These are phyloP conservation scores for Percopsis transmontana DNA, from an alignment of 2,113 vertebrate genomes.

Conservation along the genomic window DNA sequence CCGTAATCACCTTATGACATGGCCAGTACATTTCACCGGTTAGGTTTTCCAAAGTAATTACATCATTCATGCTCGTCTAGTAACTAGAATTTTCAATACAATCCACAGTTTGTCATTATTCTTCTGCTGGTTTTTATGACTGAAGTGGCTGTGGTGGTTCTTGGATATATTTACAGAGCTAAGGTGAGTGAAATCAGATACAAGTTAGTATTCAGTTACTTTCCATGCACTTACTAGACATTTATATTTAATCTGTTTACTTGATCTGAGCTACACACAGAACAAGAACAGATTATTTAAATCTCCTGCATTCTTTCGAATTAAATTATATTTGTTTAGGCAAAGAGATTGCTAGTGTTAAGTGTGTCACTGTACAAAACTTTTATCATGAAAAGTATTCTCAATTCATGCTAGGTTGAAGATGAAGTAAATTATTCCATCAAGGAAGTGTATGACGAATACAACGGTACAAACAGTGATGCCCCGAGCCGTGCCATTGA, in stretches of 20 bases:
- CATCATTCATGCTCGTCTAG: background rate
- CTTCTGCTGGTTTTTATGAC: conserved; percentile 95
- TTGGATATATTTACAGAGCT: conserved; percentile 96
- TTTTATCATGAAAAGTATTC: background rate
- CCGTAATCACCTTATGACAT: too few relatives aligned
- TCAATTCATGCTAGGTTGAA: conserved; percentile 83
- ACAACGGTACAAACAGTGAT: conserved; percentile 91
- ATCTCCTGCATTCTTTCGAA: too few relatives aligned
- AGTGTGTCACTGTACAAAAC: background rate
- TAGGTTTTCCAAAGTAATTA: too few relatives aligned
- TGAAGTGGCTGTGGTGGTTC: conserved; percentile 94
- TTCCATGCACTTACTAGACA: background rate
- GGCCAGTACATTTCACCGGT: background rate
- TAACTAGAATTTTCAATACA: conserved; percentile 10
- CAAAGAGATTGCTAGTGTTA: background rate
- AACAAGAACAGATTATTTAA: too few relatives aligned
- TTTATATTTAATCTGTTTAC: too few relatives aligned
- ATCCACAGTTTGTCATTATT: conserved; percentile 92
- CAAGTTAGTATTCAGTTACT: background rate
- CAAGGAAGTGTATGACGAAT: conserved; percentile 90
- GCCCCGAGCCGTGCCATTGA: conserved; percentile 96
- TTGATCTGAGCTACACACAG: too few relatives aligned
- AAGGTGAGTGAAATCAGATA: conserved; percentile 80
- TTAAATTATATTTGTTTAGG: too few relatives aligned
- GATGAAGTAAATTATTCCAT: conserved; percentile 93